Conservation (phyloP, 1,140 invertebrate species). For the Eueides isabella region DNA sequence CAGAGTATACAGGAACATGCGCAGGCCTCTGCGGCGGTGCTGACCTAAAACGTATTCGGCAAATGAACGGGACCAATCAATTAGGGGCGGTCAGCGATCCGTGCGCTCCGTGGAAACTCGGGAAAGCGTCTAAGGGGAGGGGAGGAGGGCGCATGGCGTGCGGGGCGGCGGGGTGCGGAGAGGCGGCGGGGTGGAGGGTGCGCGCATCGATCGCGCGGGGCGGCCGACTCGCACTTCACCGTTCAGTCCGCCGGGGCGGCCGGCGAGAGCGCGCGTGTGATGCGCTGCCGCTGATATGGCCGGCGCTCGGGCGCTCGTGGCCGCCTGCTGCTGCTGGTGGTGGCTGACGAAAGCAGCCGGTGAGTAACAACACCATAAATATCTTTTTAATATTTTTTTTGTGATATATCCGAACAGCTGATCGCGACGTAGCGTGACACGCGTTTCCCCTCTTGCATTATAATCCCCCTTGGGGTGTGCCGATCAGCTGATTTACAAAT, state of each 20-base stretch:
- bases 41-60: conserved; percentile 80
- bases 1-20: conserved; percentile 47
- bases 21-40: conserved; percentile 71
- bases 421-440: conserved; percentile 48
- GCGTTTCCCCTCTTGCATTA: conserved; percentile 49
- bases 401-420: conserved; percentile 55
- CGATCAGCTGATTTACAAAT: conserved; percentile 50
- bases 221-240: conserved; percentile 48
- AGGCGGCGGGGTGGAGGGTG: conserved; percentile 60
- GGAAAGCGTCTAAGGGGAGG: conserved; percentile 60
- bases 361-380: conserved; percentile 58
- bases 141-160: conserved; percentile 40
- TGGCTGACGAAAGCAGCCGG: conserved; percentile 79
- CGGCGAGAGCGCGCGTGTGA: conserved; percentile 78
- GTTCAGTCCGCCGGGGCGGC: conserved; percentile 80
- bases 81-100: conserved; percentile 81
- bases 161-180: conserved; percentile 34
- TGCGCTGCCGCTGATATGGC: conserved; percentile 80
- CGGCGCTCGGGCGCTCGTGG: conserved; percentile 80
- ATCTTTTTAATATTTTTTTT: not conserved
- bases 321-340: conserved; percentile 79
- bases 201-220: conserved; percentile 76
- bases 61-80: conserved; percentile 79
- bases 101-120: conserved; percentile 77
- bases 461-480: conserved; percentile 39